These are phyloP conservation scores for Tylochromis polylepis DNA, from an alignment of 2,113 vertebrate species.

Conservation along the genomic window DNA sequence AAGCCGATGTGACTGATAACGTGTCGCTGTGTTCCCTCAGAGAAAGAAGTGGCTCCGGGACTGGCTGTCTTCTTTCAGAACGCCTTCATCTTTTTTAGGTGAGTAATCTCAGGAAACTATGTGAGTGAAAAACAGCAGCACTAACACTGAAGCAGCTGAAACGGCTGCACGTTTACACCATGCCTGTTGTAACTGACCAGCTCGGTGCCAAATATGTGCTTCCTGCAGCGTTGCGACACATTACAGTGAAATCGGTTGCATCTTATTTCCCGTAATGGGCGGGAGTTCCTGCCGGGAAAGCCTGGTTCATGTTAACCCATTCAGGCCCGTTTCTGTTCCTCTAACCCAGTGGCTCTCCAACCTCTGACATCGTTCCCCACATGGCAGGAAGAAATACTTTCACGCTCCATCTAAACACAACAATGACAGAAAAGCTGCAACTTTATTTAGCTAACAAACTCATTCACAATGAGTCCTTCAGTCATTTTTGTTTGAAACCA, in stretches of 20 bases:
- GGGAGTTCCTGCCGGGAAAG: neutral
- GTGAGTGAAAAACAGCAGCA: neutral
- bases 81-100: slow-evolving; percentile 94
- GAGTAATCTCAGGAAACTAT: slow-evolving; percentile 37
- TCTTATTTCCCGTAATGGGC: neutral
- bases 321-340: neutral
- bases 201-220: neutral
- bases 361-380: too few relatives aligned
- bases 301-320: neutral
- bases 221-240: neutral
- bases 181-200: neutral
- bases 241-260: neutral
- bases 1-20: neutral
- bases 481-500: too few relatives aligned
- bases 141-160: neutral
- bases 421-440: too few relatives aligned
- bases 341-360: too few relatives aligned
- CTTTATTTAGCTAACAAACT: too few relatives aligned
- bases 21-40: slow-evolving; percentile 8
- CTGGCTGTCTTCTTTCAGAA: slow-evolving; percentile 94
- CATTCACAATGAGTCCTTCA: too few relatives aligned
- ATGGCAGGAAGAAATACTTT: too few relatives aligned
- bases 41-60: slow-evolving; percentile 81
- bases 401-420: too few relatives aligned
- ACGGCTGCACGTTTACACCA: neutral